Base-by-base conservation (phyloP, 2,888 invertebrate species). In the Beris morrisii region DNA sequence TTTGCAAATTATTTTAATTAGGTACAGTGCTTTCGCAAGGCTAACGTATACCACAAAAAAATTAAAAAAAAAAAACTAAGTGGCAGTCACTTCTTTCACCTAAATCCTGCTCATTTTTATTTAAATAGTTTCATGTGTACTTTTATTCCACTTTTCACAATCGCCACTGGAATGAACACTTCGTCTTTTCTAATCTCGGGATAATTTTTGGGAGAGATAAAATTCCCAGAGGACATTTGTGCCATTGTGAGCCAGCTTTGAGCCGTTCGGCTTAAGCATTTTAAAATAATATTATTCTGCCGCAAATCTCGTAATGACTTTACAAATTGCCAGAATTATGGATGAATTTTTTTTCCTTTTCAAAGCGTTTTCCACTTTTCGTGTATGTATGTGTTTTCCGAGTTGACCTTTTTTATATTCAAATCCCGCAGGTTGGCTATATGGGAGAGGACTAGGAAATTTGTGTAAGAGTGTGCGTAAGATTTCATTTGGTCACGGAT, bases 271-370 rank as follows among this genome's bases (percentile, higher is more conserved):
- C 12, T 30, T 53, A 22, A 6, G 13, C 28, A 15, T 53, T 53
- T 53, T 30, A 53, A 12, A 53, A 5, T 22, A 53, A 53, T 53
- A 53, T 22, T 53, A 53, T 53, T 53, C 28, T 53, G 28, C 53
- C 53, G 30, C 53, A 53, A 53, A 28, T 53, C 53, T 53, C 28
- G 30, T 53, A 53, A 53, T 53, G 53, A 53, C 28, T 53, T 53
- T 53, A 53, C 53, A 53, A 53, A 53, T 53, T 22, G 30, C 28
- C 12, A 22, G 28, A 53, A 30, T 30, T 28, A 53, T 30, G 12
- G 12, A 22, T 53, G 30, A 12, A 53, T 5, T 12, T 11, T 12
- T 53, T 53, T 53, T 53, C 5, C 15, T 22, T 28, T 5, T 13
- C 15, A 28, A 22, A 12, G 9, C 38, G 38, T 38, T 38, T 38